Evolutionary conservation across 2,888 invertebrate genomes (phyloP), one percentile per base, ranked within the genome.

Genomic region (Lasioglossum leucozonium): DNA sequence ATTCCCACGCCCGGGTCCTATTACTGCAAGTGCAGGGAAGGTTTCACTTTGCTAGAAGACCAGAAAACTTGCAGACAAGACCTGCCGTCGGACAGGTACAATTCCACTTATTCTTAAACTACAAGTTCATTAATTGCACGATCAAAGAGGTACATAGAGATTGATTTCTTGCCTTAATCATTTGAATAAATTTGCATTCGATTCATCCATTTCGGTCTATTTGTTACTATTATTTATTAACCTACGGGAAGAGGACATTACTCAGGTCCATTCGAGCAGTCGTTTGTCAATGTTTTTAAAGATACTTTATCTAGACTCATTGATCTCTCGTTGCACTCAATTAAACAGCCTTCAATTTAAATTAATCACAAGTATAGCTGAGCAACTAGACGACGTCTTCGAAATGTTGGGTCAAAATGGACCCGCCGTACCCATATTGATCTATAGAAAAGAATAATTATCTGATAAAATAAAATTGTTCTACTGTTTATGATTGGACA

Each of bases 1-100:
- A 96, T 97, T 40, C 97, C 98, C 2, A 96, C 97, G 0, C 97
- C 96, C 0, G 97, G 97, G 0, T 97, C 98, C 0, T 97, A 96
- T 92, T 96, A 95, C 86, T 98, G 98, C 92, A 96, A 96, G 88
- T 98, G 98, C 92, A 96, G 96, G 76, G 96, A 96, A 80, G 97
- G 97, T 0, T 97, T 96, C 90, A 96, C 95, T 91, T 95, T 98
- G 4, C 96, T 96, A 96, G 95, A 96, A 40, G 98, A 98, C 93
- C 96, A 96, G 1, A 96, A 96, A 90, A 97, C 97, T 16, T 98
- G 98, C 91, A 96, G 96, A 90, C 95, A 95, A 94, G 93, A 94
- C 79, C 77, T 82, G 16, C 88, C 93, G 30, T 77, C 79, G 8
- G 93, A 95, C 88, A 94, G 94, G 95, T 95, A 90, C 40, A 71